Conservation (phyloP, 2,797 vertebrate genomes). For the Lacerta viridis region DNA sequence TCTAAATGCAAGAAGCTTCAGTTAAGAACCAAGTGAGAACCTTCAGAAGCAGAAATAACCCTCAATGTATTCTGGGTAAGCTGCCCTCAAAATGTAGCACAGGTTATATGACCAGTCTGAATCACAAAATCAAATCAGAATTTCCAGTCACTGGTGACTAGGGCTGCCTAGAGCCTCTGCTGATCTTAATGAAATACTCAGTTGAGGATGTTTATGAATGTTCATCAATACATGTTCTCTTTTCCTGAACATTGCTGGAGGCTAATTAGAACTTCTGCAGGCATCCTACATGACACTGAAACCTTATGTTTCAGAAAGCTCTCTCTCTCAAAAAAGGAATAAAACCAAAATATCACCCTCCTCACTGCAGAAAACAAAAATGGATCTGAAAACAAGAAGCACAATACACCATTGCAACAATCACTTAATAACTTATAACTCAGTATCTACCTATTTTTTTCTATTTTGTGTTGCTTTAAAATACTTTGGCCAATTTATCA, state of each 20-base stretch:
- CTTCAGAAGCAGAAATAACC: not conserved
- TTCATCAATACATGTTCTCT: not conserved
- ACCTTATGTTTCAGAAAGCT: not conserved
- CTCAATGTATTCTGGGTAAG: not conserved
- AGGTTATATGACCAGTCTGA: not conserved
- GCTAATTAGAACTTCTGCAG: not conserved
- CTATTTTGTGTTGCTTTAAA: slow-evolving; percentile 7
- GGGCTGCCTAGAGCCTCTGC: not conserved
- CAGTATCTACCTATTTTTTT: not conserved
- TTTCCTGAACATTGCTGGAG: not conserved
- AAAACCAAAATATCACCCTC: not conserved
- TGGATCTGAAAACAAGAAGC: not conserved
- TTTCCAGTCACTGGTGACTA: not conserved
- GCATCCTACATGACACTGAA: not conserved
- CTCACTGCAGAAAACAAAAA: not conserved
- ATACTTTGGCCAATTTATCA: not conserved
- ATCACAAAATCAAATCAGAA: slow-evolving; percentile 8
- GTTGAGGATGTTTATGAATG: not conserved
- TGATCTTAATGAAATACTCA: too few relatives aligned
- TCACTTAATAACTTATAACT: not conserved
- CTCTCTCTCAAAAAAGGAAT: not conserved
- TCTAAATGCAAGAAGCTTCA: too few relatives aligned
- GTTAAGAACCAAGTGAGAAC: not conserved
- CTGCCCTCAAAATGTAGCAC: not conserved
- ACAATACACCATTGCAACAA: not conserved